phyloP scores from a whole-genome alignment of 2,888 invertebrate species.

The Neria commutata region DNA sequence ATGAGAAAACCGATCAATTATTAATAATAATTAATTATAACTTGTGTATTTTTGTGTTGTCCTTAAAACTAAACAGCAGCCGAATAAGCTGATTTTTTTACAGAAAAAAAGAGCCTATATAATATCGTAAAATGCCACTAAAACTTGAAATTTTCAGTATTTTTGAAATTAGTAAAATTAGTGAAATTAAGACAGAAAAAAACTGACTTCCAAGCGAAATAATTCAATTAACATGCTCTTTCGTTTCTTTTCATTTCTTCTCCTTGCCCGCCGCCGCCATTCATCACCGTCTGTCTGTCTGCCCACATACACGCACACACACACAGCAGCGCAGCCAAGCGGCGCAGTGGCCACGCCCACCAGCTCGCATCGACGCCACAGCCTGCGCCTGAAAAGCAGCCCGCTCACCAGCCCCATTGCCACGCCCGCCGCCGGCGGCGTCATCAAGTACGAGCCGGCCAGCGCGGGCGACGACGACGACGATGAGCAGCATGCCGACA shows the following conservation, averaged over 20 bases:
- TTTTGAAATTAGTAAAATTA: background rate
- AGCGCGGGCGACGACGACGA: constrained; percentile 44
- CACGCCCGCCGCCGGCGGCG: constrained; percentile 34
- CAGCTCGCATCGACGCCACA: constrained; percentile 35
- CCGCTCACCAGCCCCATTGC: constrained; percentile 52
- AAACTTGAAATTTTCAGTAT: background rate
- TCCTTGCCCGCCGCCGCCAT: too few relatives aligned
- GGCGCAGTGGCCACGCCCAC: constrained; percentile 22
- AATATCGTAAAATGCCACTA: background rate
- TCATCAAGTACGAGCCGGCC: constrained; percentile 53
- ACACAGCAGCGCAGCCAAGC: constrained; percentile 4
- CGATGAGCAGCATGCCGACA: constrained; percentile 34
- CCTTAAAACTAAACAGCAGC: constrained; percentile 11
- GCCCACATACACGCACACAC: background rate
- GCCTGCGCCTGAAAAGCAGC: constrained; percentile 50
- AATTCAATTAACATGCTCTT: constrained; percentile 18
- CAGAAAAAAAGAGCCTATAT: background rate
- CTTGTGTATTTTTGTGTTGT: constrained; percentile 31
- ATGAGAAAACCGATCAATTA: background rate
- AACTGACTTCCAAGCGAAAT: constrained; percentile 18
- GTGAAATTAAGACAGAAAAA: constrained; percentile 4
- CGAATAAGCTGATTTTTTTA: too few relatives aligned
- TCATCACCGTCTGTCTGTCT: too few relatives aligned
- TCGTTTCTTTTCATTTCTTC: constrained; percentile 13
- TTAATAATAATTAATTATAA: too few relatives aligned